Conservation (phyloP, 2,888 invertebrate genomes). For the Tachina grossa region DNA sequence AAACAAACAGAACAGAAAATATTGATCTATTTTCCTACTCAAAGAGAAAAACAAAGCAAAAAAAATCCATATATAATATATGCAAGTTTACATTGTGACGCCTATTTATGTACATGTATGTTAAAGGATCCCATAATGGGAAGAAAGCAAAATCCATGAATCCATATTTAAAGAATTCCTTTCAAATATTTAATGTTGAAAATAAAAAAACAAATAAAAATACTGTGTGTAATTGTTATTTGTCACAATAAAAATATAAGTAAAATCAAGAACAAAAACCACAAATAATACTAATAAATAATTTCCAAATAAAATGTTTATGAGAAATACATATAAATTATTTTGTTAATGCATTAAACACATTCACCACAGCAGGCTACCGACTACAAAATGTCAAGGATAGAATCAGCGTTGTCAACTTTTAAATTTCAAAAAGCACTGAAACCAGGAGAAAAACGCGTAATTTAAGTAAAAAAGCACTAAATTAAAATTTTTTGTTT, state of each 20-base stretch:
- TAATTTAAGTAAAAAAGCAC: too few relatives aligned
- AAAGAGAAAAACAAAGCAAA: slow-evolving; percentile 34
- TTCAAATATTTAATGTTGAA: slow-evolving; percentile 60
- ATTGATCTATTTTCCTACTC: slow-evolving; percentile 66
- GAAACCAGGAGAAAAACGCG: too few relatives aligned
- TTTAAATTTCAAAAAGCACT: too few relatives aligned
- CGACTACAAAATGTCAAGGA: too few relatives aligned
- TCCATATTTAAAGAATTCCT: slow-evolving; percentile 65
- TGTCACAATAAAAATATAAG: slow-evolving; percentile 3
- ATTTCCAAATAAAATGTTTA: slow-evolving; percentile 59
- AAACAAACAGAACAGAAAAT: too few relatives aligned
- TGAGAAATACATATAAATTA: not conserved
- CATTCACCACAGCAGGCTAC: too few relatives aligned
- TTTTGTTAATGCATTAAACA: too few relatives aligned
- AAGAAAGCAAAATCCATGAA: slow-evolving; percentile 55
- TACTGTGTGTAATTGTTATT: slow-evolving; percentile 67
- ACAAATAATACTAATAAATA: slow-evolving; percentile 19
- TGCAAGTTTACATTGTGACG: slow-evolving; percentile 48
- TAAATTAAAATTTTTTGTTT: too few relatives aligned
- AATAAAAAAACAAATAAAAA: slow-evolving; percentile 13
- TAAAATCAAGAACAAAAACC: slow-evolving; percentile 8
- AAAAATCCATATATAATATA: slow-evolving; percentile 42
- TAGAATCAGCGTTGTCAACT: too few relatives aligned
- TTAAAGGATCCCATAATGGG: slow-evolving; percentile 43
- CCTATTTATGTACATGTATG: slow-evolving; percentile 47